phyloP scores from a whole-genome alignment of 2,888 invertebrate species.

The Drosophila nr. perissopoda region DNA sequence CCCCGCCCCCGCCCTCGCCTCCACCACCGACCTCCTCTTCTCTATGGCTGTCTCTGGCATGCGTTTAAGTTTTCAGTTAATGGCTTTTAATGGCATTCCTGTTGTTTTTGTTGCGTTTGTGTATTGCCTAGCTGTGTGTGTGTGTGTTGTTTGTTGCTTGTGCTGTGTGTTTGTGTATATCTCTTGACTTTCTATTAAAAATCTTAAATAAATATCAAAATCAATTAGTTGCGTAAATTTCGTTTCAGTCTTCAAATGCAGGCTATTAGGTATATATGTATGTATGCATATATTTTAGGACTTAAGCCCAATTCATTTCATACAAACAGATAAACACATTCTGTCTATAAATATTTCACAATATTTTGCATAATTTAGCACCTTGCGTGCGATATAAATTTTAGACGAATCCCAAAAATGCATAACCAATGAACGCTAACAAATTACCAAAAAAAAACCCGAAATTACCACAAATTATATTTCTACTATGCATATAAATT shows the following conservation, averaged over 20 bases:
- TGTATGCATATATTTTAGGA: background rate
- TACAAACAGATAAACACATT: background rate
- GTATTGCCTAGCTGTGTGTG: constrained; percentile 32
- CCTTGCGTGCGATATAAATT: constrained; percentile 30
- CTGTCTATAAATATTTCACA: constrained; percentile 17
- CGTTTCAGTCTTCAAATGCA: constrained; percentile 36
- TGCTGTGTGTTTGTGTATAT: constrained; percentile 17
- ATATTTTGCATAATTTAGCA: constrained; percentile 38
- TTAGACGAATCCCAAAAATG: constrained; percentile 44
- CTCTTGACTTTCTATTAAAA: constrained; percentile 47
- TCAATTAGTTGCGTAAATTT: constrained; percentile 78
- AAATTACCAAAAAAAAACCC: constrained; percentile 46
- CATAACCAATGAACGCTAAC: constrained; percentile 37
- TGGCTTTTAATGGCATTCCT: constrained; percentile 81
- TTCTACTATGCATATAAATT: constrained; percentile 37
- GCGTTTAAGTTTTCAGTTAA: constrained; percentile 82
- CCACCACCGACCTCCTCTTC: background rate
- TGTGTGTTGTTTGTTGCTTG: constrained; percentile 38
- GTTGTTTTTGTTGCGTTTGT: constrained; percentile 26
- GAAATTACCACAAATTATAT: constrained; percentile 43
- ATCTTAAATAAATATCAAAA: constrained; percentile 74
- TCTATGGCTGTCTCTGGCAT: constrained; percentile 62
- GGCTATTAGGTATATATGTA: constrained; percentile 1
- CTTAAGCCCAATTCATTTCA: background rate
- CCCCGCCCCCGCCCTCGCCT: background rate